Evolutionary conservation across 1,140 invertebrate species (phyloP), one percentile per base, ranked within the genome.

Genomic region (Caerostris extrusa): DNA sequence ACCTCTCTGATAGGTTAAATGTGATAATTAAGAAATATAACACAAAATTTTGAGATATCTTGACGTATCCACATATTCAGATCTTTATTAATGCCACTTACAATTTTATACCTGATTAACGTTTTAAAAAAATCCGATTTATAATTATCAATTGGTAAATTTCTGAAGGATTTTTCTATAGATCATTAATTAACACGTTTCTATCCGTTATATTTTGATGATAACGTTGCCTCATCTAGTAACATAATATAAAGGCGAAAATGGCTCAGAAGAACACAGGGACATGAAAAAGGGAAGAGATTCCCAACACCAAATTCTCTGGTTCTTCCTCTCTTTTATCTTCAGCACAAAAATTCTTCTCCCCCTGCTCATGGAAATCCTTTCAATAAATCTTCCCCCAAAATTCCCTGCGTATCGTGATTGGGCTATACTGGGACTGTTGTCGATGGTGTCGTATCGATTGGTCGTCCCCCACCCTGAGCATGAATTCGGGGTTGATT

Each of bases 381-480:
- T 60, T 19, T 64, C 50, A 53, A 53, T 56, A 55, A 67, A 53
- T 64, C 69, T n/a, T 34, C 69, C 67, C 67, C 88, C 89, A 8
- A 8, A 17, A 53, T 55, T 58, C 61, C 87, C 53, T 89, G 14
- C 34, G 55, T 55, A 77, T 83, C 90, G 60, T 92, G 91, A 92
- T 92, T 92, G 91, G 91, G 81, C 90, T 91, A 83, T 83, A 64
- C 69, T 81, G 53, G 14, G 91, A 85, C 83, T 60, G 82, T 61
- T 71, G 91, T 64, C 83, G 91, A 92, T 69, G 82, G 81, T 92
- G 81, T 86, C 82, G 71, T 92, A 92, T 92, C 91, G 91, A 92
- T 92, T 92, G 91, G 91, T 50, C 82, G 50, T 19, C 81, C 91
- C 81, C 90, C 77, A 58, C 69, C 82, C 58, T 5, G 7, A 34